Percentiles rank a stretch among this genome's conserved stretches.
Conservation (phyloP, 92 coral and sea anemone genomes). For the Nematostella vectensis region DNA sequence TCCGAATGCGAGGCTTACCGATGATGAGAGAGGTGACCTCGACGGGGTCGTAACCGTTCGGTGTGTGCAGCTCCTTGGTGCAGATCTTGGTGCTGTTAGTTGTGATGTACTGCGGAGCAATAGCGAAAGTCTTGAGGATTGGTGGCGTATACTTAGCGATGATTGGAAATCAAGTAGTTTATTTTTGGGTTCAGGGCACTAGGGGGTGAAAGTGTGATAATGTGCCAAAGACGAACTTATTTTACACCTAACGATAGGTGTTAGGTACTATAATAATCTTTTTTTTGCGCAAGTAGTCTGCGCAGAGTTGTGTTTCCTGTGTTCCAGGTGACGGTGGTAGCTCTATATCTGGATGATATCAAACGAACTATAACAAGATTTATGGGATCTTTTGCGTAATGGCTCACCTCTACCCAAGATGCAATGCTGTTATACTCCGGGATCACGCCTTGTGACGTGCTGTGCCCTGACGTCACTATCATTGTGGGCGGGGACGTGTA, state of each 20-base stretch:
- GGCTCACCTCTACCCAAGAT: conserved; percentile 78
- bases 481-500: conserved; percentile 47
- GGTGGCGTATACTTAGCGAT: background rate
- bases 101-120: conserved; percentile 27
- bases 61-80: conserved; percentile 46
- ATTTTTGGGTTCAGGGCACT: too few relatives aligned
- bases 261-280: too few relatives aligned
- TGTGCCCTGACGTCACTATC: conserved; percentile 50
- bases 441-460: conserved; percentile 6
- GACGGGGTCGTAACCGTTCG: conserved; percentile 53
- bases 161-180: background rate
- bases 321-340: background rate
- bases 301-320: background rate
- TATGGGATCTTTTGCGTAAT: too few relatives aligned
- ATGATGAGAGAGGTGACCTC: conserved; percentile 24
- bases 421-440: conserved; percentile 67
- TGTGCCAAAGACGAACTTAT: too few relatives aligned
- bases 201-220: too few relatives aligned
- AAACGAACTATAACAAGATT: too few relatives aligned
- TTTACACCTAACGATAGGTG: too few relatives aligned
- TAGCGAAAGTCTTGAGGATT: too few relatives aligned
- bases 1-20: too few relatives aligned
- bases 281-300: too few relatives aligned
- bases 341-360: background rate
- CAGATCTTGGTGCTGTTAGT: conserved; percentile 24